Base-by-base conservation (phyloP, 2,888 invertebrate genomes). In the Gymnoscelis rufifasciata region DNA sequence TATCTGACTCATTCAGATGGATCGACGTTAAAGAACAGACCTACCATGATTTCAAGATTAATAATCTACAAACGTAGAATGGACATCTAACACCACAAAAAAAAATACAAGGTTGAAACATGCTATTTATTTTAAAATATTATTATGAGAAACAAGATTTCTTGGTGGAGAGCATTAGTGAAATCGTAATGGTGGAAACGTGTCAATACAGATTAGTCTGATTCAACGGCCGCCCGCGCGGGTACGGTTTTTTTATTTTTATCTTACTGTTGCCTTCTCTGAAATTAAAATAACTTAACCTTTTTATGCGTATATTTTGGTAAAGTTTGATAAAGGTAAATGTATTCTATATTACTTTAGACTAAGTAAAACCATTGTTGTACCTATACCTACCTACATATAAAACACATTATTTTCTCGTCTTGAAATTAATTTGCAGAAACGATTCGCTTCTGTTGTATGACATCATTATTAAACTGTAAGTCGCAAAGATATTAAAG, bases 151-250 rank as follows among this genome's bases (percentile, higher is more conserved):
- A 71, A 71, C 70, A 71, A 67, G 73, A 68, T 69, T 70, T 69
- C 68, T 70, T 74, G 69, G 68, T 71, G 62, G 71, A 74, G 64
- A 62, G 70, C 74, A 78, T 79, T 75, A 76, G 71, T 72, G 71
- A 69, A 87, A 74, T 81, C 86, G 80, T 68, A 82, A 79, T 78
- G 64, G 80, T 77, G 86, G 86, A 87, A 87, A 87, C 81, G 71
- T 83, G 87, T 83, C 87, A 79, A 86, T 84, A 82, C 67, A 64
- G 65, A 81, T 87, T 82, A 81, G 68, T 67, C 52, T 64, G 74
- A 78, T 70, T 63, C 64, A 65, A 57, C 57, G 66, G 61, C 64
- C 67, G 66, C 59, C 67, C 19, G 65, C 38, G 38, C 31, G 40
- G 43, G 47, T 51, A 41, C 47, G 52, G 51, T 54, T 51, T 57